Percentiles rank a stretch among this genome's conserved stretches.
Conservation (phyloP, 2,797 vertebrate species). For the Miichthys miiuy region DNA sequence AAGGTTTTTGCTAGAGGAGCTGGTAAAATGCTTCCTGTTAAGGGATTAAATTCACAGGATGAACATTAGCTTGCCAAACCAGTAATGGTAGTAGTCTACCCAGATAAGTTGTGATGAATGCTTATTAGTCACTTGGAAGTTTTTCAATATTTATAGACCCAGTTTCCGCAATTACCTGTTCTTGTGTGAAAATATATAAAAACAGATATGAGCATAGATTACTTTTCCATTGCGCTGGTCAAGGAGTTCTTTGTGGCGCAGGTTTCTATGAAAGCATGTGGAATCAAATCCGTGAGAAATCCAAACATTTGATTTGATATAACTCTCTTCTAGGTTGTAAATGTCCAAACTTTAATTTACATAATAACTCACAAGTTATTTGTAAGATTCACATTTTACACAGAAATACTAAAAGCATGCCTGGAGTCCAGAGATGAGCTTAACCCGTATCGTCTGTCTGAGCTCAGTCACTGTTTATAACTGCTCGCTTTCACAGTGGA, state of each 20-base stretch:
- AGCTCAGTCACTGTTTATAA: slow-evolving; percentile 69
- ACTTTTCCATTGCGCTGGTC: not conserved
- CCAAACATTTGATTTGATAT: not conserved
- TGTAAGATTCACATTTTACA: slow-evolving; percentile 2
- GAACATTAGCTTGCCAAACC: not conserved
- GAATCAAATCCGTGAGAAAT: not conserved
- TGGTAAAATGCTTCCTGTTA: not conserved
- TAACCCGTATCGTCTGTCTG: slow-evolving; percentile 49
- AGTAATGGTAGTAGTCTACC: not conserved
- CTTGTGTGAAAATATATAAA: not conserved
- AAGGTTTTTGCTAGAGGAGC: not conserved
- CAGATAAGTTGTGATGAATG: not conserved
- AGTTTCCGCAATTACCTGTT: not conserved
- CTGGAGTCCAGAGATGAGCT: slow-evolving; percentile 45
- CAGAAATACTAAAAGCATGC: slow-evolving; percentile 28
- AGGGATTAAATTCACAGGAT: not conserved
- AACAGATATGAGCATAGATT: not conserved
- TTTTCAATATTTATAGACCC: not conserved
- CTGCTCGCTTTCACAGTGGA: slow-evolving; percentile 65
- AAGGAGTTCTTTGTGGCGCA: not conserved
- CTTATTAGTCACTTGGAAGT: not conserved
- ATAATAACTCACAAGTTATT: not conserved
- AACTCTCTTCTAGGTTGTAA: not conserved
- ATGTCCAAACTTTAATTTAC: not conserved
- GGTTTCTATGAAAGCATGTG: not conserved